These are phyloP conservation scores for Glaucomys volans DNA, from an alignment of 2,113 vertebrate species.

Conservation along the genomic window DNA sequence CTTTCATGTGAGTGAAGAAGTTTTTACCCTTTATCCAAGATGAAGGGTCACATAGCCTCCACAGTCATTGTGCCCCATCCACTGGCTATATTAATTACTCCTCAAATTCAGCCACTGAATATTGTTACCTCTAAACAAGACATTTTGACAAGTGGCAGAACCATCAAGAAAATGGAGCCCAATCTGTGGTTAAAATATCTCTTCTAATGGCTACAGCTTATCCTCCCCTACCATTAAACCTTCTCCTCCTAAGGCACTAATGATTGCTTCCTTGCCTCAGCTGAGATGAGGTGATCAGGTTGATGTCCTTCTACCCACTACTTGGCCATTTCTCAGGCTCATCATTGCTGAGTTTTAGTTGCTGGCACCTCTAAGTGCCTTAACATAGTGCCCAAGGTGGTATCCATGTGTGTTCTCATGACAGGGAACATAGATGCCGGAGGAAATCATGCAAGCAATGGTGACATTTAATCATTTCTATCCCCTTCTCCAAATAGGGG, in stretches of 20 bases:
- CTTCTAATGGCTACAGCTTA: neutral
- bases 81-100: neutral
- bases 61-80: neutral
- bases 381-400: neutral
- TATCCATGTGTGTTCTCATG: neutral
- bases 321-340: neutral
- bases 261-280: neutral
- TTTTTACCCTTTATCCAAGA: neutral
- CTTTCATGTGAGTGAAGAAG: neutral
- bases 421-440: neutral
- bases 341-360: neutral
- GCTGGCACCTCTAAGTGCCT: neutral
- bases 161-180: neutral
- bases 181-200: neutral
- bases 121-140: neutral
- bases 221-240: neutral
- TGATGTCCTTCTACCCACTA: neutral
- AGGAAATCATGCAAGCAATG: neutral
- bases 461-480: neutral
- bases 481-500: neutral
- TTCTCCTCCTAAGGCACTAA: neutral
- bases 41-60: neutral
- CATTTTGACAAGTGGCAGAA: neutral
- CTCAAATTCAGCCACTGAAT: slow-evolving; percentile 1
- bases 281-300: neutral